A percentile compares a stretch with the other conserved stretches of the same genome.
phyloP scores from a whole-genome alignment of 2,888 invertebrate species.

The Chirona hameri region DNA sequence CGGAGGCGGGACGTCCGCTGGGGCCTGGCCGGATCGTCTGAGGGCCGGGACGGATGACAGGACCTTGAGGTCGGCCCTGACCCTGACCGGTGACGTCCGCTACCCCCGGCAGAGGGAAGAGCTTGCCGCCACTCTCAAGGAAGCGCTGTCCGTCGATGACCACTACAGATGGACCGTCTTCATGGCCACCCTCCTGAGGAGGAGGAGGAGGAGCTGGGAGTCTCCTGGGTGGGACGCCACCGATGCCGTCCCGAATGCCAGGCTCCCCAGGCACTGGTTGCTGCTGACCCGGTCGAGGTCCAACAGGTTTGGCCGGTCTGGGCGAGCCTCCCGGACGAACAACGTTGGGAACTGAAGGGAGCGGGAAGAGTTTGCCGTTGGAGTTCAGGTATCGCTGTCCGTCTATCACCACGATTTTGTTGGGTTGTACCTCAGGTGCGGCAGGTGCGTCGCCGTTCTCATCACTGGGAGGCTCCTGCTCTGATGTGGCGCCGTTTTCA shows the following conservation, averaged over 20 bases:
- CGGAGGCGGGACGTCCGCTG: too few relatives aligned
- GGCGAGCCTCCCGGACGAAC: neutral
- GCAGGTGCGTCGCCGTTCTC: neutral
- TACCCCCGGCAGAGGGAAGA: neutral
- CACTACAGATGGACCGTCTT: neutral
- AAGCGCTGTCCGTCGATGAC: neutral
- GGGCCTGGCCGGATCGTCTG: too few relatives aligned
- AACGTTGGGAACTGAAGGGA: neutral
- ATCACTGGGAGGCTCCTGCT: neutral
- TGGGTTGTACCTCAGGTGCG: neutral
- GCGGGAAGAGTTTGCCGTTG: conserved; percentile 2
- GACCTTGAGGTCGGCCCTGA: too few relatives aligned
- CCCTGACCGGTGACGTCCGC: neutral
- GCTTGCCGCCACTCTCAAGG: neutral
- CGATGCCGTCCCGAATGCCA: neutral
- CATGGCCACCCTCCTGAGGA: neutral
- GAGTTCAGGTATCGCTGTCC: neutral
- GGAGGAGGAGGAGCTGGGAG: too few relatives aligned
- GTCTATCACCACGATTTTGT: neutral
- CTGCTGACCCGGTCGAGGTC: neutral
- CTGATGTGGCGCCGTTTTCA: neutral
- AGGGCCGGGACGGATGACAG: too few relatives aligned
- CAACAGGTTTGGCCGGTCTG: neutral
- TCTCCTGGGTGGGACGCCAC: too few relatives aligned
- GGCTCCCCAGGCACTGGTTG: neutral